Evolutionary conservation across 2,797 vertebrate species (phyloP).

Genomic region (Trematomus bernacchii): DNA sequence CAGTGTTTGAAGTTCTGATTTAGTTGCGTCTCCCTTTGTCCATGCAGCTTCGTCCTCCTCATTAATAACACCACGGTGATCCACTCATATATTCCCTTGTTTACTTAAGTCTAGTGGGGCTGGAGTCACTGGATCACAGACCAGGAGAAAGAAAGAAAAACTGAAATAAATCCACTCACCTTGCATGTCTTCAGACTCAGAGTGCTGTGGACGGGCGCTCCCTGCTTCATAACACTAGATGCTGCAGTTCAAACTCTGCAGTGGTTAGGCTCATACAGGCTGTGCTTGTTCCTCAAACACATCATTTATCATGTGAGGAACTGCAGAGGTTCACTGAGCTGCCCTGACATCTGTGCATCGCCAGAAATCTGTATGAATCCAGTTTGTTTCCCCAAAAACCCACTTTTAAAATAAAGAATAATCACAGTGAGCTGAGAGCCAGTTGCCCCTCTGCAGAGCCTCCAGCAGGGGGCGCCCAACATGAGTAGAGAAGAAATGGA

Average conservation of each 20-base stretch:
- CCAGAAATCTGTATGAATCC: neutral
- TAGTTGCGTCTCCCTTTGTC: neutral
- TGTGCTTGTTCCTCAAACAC: slow-evolving; percentile 82
- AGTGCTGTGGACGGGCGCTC: slow-evolving; percentile 99
- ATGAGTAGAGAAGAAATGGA: slow-evolving; percentile 94
- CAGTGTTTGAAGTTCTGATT: slow-evolving; percentile 2
- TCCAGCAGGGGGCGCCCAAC: slow-evolving; percentile 97
- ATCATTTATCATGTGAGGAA: slow-evolving; percentile 84
- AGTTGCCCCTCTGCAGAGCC: slow-evolving; percentile 98
- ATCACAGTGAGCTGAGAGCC: slow-evolving; percentile 59
- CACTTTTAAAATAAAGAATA: accelerated
- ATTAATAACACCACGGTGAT: neutral
- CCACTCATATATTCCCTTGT: neutral
- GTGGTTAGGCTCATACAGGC: slow-evolving; percentile 87
- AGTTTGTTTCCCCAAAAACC: neutral
- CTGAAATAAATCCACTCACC: slow-evolving; percentile 56
- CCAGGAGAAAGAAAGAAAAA: neutral
- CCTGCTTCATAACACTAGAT: slow-evolving; percentile 89
- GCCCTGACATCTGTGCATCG: neutral
- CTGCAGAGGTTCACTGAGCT: slow-evolving; percentile 96
- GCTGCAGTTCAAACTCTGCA: slow-evolving; percentile 90
- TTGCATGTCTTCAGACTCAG: slow-evolving; percentile 80
- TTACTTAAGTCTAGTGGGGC: neutral
- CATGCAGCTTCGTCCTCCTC: slow-evolving; percentile 11
- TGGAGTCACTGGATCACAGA: neutral